Conservation (phyloP, 2,888 invertebrate genomes). For the Cryptophagus acutangulus region DNA sequence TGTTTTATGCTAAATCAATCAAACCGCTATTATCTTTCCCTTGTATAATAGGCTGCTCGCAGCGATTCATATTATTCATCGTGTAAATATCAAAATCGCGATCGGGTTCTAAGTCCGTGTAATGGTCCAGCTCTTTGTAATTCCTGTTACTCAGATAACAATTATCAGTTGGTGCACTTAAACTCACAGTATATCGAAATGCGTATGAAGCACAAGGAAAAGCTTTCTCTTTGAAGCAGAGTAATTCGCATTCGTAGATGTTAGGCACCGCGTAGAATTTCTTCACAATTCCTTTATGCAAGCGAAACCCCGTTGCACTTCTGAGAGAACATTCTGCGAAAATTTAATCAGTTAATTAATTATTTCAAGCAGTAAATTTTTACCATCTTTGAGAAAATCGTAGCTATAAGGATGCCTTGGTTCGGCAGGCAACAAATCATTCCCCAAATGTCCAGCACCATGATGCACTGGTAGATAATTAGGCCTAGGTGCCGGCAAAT, state of each 20-base stretch:
- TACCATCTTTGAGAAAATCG: slow-evolving; percentile 41
- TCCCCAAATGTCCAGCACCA: slow-evolving; percentile 21
- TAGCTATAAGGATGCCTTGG: slow-evolving; percentile 32
- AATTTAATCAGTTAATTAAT: slow-evolving; percentile 4
- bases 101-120: slow-evolving; percentile 67
- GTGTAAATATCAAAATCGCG: slow-evolving; percentile 76
- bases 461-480: slow-evolving; percentile 10
- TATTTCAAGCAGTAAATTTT: too few species aligned
- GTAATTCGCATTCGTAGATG: slow-evolving; percentile 70
- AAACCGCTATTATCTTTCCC: slow-evolving; percentile 48
- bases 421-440: slow-evolving; percentile 35
- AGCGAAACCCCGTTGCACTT: slow-evolving; percentile 68
- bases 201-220: slow-evolving; percentile 74
- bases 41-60: slow-evolving; percentile 43
- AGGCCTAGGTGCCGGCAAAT: slow-evolving; percentile 13
- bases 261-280: slow-evolving; percentile 61
- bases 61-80: slow-evolving; percentile 58
- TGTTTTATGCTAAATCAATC: not conserved
- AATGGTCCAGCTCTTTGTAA: slow-evolving; percentile 65
- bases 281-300: slow-evolving; percentile 63
- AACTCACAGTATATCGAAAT: slow-evolving; percentile 58
- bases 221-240: slow-evolving; percentile 66
- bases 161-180: slow-evolving; percentile 61
- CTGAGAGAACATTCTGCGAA: slow-evolving; percentile 68
- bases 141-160: slow-evolving; percentile 71